A percentile compares a stretch with the other conserved stretches of the same genome.
Conservation (phyloP, 2,113 vertebrate species). For the Syngnathus scovelli region DNA sequence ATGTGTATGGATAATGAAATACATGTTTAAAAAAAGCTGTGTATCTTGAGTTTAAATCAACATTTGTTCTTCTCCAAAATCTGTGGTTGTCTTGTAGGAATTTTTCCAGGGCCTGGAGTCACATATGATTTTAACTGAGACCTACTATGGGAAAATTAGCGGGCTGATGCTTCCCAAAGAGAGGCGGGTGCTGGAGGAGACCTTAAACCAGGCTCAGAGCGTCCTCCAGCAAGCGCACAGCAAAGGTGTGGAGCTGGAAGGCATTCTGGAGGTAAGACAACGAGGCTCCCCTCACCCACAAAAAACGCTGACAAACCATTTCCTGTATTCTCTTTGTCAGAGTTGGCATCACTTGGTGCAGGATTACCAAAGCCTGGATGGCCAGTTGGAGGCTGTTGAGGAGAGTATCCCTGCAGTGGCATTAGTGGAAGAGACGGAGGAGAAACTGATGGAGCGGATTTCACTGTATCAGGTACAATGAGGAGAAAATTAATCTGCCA, state of each 20-base stretch:
- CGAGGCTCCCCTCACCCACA: too few species aligned
- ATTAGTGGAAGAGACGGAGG: slow-evolving; percentile 88
- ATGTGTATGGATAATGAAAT: too few species aligned
- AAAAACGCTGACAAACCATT: background rate
- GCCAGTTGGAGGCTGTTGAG: slow-evolving; percentile 82
- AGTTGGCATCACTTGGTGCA: slow-evolving; percentile 81
- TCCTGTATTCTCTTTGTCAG: slow-evolving; percentile 54
- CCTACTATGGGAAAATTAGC: slow-evolving; percentile 84
- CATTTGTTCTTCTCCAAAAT: background rate
- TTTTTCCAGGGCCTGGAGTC: slow-evolving; percentile 95
- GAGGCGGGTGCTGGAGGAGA: slow-evolving; percentile 70
- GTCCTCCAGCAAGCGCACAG: slow-evolving; percentile 86
- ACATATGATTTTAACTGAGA: slow-evolving; percentile 89
- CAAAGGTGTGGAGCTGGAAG: slow-evolving; percentile 88
- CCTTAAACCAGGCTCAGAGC: slow-evolving; percentile 74
- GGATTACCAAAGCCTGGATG: slow-evolving; percentile 76
- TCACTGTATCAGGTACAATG: slow-evolving; percentile 81
- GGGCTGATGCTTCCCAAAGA: slow-evolving; percentile 74
- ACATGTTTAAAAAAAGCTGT: too few species aligned
- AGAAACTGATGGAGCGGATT: slow-evolving; percentile 81
- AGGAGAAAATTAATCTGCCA: background rate
- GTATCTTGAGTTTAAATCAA: too few species aligned
- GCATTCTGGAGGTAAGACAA: slow-evolving; percentile 84
- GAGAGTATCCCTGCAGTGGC: slow-evolving; percentile 76
- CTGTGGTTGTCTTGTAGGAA: slow-evolving; percentile 71